A percentile compares a stretch with the other conserved stretches of the same genome.
Conservation (phyloP, 2,888 invertebrate species). For the Tetragnatha montana region DNA sequence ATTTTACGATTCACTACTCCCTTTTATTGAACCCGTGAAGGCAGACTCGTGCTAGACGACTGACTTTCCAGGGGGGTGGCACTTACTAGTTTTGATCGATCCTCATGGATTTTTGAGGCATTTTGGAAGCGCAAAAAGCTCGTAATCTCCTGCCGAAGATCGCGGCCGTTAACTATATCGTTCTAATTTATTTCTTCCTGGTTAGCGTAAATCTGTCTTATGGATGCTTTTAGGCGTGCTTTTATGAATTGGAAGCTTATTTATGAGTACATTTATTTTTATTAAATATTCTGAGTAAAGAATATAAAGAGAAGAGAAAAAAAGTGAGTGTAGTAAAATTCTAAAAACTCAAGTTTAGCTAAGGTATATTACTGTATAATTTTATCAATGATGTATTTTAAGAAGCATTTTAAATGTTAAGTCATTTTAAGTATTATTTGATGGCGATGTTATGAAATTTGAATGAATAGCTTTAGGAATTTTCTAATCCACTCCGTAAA, state of each 20-base stretch:
- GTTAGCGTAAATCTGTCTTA: too few relatives aligned
- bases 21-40: not conserved
- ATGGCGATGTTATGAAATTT: too few relatives aligned
- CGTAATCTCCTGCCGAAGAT: not conserved
- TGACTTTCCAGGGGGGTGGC: not conserved
- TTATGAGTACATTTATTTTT: not conserved
- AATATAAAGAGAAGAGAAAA: not conserved
- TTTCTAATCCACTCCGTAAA: too few relatives aligned
- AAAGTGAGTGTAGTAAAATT: not conserved
- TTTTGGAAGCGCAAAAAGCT: not conserved
- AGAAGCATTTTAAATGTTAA: too few relatives aligned
- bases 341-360: not conserved
- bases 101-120: not conserved
- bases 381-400: too few relatives aligned
- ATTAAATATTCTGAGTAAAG: too few relatives aligned
- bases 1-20: conserved; percentile 10
- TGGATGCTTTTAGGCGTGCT: not conserved
- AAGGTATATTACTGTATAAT: too few relatives aligned
- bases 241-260: not conserved
- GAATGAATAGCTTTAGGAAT: too few relatives aligned
- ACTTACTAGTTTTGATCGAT: not conserved
- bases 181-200: not conserved
- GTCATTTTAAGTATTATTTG: too few relatives aligned
- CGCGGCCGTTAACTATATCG: not conserved
- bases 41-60: not conserved